Evolutionary conservation across 1,140 invertebrate genomes (phyloP).

Genomic region (Myzus persicae): DNA sequence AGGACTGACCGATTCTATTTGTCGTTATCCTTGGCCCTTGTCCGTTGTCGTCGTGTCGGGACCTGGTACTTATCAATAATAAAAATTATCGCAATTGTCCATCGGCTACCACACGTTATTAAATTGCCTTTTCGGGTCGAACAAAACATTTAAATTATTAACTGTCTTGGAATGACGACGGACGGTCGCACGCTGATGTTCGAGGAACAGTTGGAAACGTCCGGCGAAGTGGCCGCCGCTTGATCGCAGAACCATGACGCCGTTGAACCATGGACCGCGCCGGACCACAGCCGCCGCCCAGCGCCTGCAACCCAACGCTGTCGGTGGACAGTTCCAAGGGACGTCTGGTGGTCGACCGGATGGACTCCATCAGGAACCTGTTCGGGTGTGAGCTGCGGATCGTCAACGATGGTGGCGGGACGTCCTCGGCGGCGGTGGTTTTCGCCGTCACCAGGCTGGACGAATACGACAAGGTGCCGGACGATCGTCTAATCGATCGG

Average conservation of each 20-base stretch:
- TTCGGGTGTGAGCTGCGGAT: slow-evolving; percentile 44
- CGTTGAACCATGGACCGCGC: slow-evolving; percentile 18
- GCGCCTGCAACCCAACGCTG: background rate
- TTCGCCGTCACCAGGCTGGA: slow-evolving; percentile 37
- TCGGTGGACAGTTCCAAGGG: slow-evolving; percentile 48
- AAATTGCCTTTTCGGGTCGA: background rate
- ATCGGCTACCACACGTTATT: background rate
- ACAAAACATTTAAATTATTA: background rate
- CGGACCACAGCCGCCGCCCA: no score
- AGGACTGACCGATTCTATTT: background rate
- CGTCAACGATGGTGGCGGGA: background rate
- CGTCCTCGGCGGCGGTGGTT: background rate
- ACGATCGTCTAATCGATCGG: slow-evolving; percentile 32
- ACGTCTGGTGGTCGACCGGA: slow-evolving; percentile 38
- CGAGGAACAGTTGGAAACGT: background rate
- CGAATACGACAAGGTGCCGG: background rate
- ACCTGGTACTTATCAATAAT: background rate
- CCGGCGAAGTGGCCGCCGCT: background rate
- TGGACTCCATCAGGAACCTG: slow-evolving; percentile 47
- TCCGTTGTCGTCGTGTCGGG: background rate
- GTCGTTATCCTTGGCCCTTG: background rate
- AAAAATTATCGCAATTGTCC: background rate
- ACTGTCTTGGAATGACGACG: background rate
- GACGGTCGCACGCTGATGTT: background rate
- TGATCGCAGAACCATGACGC: background rate